Conservation (phyloP, 2,888 invertebrate genomes). For the Laothoe populi region DNA sequence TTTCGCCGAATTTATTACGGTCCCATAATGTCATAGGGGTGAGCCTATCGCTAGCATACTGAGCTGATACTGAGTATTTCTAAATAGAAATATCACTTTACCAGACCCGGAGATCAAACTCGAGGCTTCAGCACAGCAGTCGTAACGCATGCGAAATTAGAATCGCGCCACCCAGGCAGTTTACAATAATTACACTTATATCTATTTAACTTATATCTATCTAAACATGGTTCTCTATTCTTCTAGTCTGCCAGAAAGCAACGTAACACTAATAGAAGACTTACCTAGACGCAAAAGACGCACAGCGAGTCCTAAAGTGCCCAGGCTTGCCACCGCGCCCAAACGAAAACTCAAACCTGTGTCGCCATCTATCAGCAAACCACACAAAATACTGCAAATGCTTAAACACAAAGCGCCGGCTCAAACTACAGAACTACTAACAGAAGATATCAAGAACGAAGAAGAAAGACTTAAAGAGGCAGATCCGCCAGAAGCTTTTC, state of each 20-base stretch:
- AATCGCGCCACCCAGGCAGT: too few relatives aligned
- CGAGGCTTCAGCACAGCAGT: too few relatives aligned
- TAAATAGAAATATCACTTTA: too few relatives aligned
- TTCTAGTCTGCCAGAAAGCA: conserved; percentile 63
- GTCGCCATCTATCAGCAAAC: conserved; percentile 55
- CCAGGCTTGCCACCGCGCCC: conserved; percentile 57
- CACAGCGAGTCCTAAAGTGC: conserved; percentile 56
- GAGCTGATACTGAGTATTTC: too few relatives aligned
- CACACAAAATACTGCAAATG: conserved; percentile 69
- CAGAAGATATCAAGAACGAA: conserved; percentile 47
- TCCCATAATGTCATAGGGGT: too few relatives aligned
- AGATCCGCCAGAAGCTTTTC: conserved; percentile 71
- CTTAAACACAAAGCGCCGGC: conserved; percentile 64
- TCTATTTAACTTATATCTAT: too few relatives aligned
- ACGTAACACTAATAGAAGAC: conserved; percentile 64
- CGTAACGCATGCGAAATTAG: too few relatives aligned
- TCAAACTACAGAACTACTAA: conserved; percentile 45
- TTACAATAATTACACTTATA: too few relatives aligned
- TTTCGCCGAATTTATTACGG: too few relatives aligned
- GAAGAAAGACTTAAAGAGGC: conserved; percentile 53
- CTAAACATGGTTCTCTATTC: neutral
- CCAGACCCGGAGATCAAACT: too few relatives aligned
- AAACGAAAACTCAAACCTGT: conserved; percentile 67
- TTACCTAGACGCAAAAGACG: conserved; percentile 62
- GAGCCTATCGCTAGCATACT: too few relatives aligned